Evolutionary conservation across 1,140 invertebrate genomes (phyloP).

Genomic region (Patella vulgata): DNA sequence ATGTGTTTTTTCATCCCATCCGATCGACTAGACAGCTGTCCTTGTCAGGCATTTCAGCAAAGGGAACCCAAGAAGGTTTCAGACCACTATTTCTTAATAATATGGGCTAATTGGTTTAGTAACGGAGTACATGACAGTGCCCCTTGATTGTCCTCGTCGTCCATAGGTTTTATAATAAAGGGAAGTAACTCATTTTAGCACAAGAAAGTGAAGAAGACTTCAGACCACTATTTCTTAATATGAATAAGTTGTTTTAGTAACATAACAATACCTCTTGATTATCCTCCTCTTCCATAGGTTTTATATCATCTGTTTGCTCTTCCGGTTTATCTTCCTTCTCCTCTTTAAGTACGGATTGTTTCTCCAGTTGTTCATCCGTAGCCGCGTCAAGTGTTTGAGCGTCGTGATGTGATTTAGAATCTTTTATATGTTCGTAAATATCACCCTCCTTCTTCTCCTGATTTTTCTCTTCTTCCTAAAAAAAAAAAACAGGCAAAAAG

Average conservation of each 20-base stretch:
- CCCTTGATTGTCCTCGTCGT: constrained; percentile 48
- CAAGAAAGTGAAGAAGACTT: neutral
- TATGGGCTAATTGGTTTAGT: no score
- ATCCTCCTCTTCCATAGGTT: constrained; percentile 49
- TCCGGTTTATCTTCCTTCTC: constrained; percentile 41
- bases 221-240: neutral
- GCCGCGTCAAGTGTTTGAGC: constrained; percentile 72
- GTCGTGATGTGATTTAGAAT: constrained; percentile 74
- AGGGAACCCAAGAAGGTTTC: neutral
- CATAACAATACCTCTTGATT: constrained; percentile 39
- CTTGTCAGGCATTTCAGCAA: neutral
- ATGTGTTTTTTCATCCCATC: no score
- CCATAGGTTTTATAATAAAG: constrained; percentile 38
- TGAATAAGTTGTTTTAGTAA: no score
- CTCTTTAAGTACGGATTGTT: constrained; percentile 71
- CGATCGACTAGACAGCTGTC: no score
- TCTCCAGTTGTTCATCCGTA: constrained; percentile 81
- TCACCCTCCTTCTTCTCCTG: constrained; percentile 67
- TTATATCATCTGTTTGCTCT: constrained; percentile 43
- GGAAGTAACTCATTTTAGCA: neutral
- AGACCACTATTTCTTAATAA: no score
- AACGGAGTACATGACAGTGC: no score
- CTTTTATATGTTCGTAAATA: constrained; percentile 86
- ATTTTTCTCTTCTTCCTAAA: constrained; percentile 10
- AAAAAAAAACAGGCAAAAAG: neutral